Base-by-base conservation (phyloP, 2,888 invertebrate species). In the Sinelater perroti region DNA sequence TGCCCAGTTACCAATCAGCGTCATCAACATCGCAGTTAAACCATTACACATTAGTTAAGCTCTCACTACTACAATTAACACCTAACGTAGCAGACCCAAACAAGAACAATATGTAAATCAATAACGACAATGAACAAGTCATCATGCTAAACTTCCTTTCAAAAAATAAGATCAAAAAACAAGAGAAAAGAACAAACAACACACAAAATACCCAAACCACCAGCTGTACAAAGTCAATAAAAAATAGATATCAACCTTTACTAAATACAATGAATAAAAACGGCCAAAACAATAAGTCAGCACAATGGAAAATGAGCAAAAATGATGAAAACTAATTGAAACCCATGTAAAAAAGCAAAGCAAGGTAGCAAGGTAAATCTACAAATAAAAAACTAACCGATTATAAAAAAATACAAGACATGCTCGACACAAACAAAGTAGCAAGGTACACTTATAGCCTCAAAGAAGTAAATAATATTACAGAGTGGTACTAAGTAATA, bases 121-220 rank as follows among this genome's bases (percentile, higher is more conserved):
- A 5, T 20, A 38, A 11, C 8, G 18, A 20, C n/a, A 11, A 38
- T 2, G 8, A 7, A 17, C 10, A 38, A 38, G 38, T 17, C 11
- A 17, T 38, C 4, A 13, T 20, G 20, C 8, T 38, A 38, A 38
- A 38, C 20, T n/a, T 17, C 4, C 21, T 38, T 38, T 8, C 38
- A 38, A 13, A 20, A 38, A 21, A 10, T 38, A 38, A 38, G 21
- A 38, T n/a, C 38, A n/a, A 38, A 17, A 21, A 17, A 36, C 16
- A 20, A 1, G 20, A 38, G 10, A 38, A 38, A 17, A 21, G 10
- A 21, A 8, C 35, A 16, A 16, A 4, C 18, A 38, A 20, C 8
- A 7, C 38, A 3, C 33, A 33, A 11, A 33, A 33, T 33, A 33
- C 33, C 7, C 18, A 20, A 4, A 38, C 3, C 21, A 7, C 4